A percentile compares a stretch with the other conserved stretches of the same genome.
phyloP scores from a whole-genome alignment of 2,113 vertebrate species.

The Electrona antarctica region DNA sequence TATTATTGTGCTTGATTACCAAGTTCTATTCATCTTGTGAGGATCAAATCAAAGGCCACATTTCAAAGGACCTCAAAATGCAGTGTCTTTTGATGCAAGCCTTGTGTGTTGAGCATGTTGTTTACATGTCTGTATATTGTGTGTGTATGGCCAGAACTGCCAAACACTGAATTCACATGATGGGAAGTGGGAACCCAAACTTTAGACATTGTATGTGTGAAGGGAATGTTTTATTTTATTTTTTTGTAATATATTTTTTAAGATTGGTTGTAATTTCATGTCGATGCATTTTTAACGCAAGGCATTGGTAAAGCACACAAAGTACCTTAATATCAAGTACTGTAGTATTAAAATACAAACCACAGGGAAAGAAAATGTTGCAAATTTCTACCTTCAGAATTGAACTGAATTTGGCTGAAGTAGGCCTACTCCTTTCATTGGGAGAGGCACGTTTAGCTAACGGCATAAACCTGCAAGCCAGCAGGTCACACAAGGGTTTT shows the following conservation, averaged over 20 bases:
- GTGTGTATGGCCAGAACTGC: background rate
- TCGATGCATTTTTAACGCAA: slow-evolving; percentile 11
- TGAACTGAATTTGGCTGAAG: too few relatives aligned
- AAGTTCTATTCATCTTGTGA: slow-evolving; percentile 13
- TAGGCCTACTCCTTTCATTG: background rate
- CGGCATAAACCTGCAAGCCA: background rate
- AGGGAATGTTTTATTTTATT: background rate
- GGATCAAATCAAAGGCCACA: slow-evolving; percentile 11
- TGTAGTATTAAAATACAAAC: background rate
- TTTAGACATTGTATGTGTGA: slow-evolving; percentile 23
- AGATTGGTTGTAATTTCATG: slow-evolving; percentile 21
- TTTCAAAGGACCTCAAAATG: slow-evolving; percentile 20
- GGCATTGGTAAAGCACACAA: background rate
- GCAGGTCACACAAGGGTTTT: too few relatives aligned
- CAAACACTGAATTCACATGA: slow-evolving; percentile 4
- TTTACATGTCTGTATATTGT: slow-evolving; percentile 3
- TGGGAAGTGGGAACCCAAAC: background rate
- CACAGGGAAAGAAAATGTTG: background rate
- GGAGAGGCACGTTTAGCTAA: background rate
- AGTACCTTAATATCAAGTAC: slow-evolving; percentile 4
- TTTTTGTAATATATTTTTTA: background rate
- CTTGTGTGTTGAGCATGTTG: background rate
- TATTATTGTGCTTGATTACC: slow-evolving; percentile 9
- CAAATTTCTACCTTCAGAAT: too few relatives aligned
- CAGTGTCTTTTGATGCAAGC: background rate